Evolutionary conservation across 2,888 invertebrate species (phyloP), one percentile per base, ranked within the genome.

Genomic region (Cistogaster globosa): DNA sequence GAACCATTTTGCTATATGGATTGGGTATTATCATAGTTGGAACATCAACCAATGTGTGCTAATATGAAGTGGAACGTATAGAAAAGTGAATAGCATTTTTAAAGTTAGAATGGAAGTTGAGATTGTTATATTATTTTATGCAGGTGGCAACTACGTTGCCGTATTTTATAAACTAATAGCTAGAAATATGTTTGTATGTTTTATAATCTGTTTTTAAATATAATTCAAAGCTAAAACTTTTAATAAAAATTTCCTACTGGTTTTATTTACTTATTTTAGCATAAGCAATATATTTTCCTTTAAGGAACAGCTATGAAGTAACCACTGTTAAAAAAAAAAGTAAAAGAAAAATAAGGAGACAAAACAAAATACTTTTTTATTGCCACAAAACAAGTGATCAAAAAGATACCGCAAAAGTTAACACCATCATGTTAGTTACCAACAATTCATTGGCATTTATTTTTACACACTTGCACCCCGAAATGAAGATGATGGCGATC

Each of bases 351-450:
- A n/a, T 53, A 65, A 38, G 65, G 57, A 80, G 57, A 72, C 79
- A 81, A 62, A 80, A 68, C 62, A 62, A 69, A 82, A 63, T 63
- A 63, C 22, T 69, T 76, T 69, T 71, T 81, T 68, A 62, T 75
- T 76, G 51, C 57, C 51, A 69, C 62, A 75, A 57, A 71, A 71
- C 69, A 82, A 82, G 82, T 76, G 82, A 82, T 82, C 82, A 82
- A 76, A 82, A 69, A 76, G 76, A 76, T 77, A 84, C 76, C 76
- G 60, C 78, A 83, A 78, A 71, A 80, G 67, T 68, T 83, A 78
- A 77, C 76, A 84, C 80, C 75, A 80, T 84, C 71, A 72, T 65
- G 74, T 79, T 83, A 78, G 78, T 78, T 68, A 83, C 78, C 67
- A 75, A 63, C 82, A 69, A 82, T 71, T 58, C 76, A 76, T 82